Conservation (phyloP, 2,888 invertebrate species). For the Tenthredo mesomela region DNA sequence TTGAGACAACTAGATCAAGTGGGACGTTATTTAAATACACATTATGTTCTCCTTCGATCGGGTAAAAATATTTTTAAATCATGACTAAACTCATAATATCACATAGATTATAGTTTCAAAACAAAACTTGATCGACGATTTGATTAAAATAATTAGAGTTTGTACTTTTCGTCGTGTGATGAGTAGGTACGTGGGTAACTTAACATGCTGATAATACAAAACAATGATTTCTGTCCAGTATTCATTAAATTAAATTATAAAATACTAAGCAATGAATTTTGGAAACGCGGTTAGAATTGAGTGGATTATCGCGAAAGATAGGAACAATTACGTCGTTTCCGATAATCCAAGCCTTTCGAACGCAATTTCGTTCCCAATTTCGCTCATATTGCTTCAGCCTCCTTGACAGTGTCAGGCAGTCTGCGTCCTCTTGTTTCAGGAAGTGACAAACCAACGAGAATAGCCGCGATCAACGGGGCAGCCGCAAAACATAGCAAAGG, state of each 20-base stretch:
- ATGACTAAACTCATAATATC: not conserved
- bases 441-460: slow-evolving; percentile 81
- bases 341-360: not conserved
- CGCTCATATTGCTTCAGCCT: slow-evolving; percentile 79
- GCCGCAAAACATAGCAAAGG: slow-evolving; percentile 42
- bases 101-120: not conserved
- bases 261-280: not conserved
- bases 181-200: not conserved
- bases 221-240: not conserved
- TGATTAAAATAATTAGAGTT: not conserved
- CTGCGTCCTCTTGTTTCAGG: slow-evolving; percentile 86
- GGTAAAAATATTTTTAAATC: not conserved
- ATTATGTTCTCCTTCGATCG: not conserved
- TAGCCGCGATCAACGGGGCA: slow-evolving; percentile 78
- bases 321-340: not conserved
- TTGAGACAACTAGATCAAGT: not conserved
- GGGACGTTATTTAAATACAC: not conserved
- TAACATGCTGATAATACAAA: not conserved
- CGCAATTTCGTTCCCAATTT: not conserved
- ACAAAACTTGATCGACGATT: not conserved
- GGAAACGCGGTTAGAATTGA: not conserved
- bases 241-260: not conserved
- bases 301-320: not conserved
- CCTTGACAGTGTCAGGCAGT: slow-evolving; percentile 84
- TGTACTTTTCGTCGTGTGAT: not conserved